These are phyloP conservation scores for Dexiosoma caninum DNA, from an alignment of 2,888 invertebrate genomes.

Conservation along the genomic window DNA sequence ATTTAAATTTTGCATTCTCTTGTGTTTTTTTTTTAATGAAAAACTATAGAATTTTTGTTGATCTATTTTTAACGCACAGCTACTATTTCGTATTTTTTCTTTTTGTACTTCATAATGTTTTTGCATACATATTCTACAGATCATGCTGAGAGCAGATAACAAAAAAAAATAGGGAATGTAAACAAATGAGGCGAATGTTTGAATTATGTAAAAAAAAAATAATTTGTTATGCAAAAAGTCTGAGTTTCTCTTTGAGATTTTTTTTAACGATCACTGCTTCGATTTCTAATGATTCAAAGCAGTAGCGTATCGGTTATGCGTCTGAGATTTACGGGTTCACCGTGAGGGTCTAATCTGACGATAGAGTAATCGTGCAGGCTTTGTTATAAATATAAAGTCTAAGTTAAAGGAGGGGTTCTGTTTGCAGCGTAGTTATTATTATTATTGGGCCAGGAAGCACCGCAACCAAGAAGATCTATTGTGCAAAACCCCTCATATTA, in stretches of 20 bases:
- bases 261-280: constrained; percentile 24
- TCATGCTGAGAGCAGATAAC: constrained; percentile 13
- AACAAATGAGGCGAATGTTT: constrained; percentile 56
- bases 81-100: constrained; percentile 32
- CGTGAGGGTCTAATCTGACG: too few relatives aligned
- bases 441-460: too few relatives aligned
- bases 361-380: too few relatives aligned
- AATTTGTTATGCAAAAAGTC: constrained; percentile 47
- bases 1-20: constrained; percentile 42
- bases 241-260: constrained; percentile 17
- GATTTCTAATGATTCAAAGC: constrained; percentile 12
- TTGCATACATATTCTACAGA: constrained; percentile 2
- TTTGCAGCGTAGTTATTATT: too few relatives aligned
- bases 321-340: too few relatives aligned
- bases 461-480: too few relatives aligned
- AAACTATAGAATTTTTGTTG: constrained; percentile 19
- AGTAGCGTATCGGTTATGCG: constrained; percentile 5
- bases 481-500: too few relatives aligned
- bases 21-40: not conserved
- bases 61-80: constrained; percentile 60
- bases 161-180: constrained; percentile 35
- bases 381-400: too few relatives aligned
- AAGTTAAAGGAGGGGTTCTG: too few relatives aligned
- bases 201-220: constrained; percentile 12
- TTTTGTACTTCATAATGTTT: not conserved